A percentile compares a stretch with the other conserved stretches of the same genome.
These are phyloP conservation scores for Luffia ferchaultella DNA, from an alignment of 2,888 invertebrate genomes.

Conservation along the genomic window DNA sequence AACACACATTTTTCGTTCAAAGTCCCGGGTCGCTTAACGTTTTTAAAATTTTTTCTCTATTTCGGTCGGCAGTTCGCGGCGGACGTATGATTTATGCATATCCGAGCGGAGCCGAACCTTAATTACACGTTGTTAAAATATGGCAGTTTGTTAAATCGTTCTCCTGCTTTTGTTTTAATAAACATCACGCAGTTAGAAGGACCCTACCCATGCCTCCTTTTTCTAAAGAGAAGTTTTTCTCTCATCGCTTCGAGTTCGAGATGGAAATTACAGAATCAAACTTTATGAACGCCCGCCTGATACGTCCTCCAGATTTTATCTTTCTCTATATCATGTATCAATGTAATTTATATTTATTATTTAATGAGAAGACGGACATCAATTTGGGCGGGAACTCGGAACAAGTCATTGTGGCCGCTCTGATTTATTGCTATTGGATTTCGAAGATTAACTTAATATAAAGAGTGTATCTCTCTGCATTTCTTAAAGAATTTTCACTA, in stretches of 20 bases:
- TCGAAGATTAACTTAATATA: neutral
- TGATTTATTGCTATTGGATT: neutral
- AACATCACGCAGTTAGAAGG: conserved; percentile 31
- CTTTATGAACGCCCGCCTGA: neutral
- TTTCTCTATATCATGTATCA: neutral
- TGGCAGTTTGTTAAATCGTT: conserved; percentile 66
- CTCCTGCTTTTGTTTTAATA: conserved; percentile 57
- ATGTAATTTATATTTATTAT: neutral
- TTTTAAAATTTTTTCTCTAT: conserved; percentile 63
- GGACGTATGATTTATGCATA: conserved; percentile 65
- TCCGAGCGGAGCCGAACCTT: conserved; percentile 61
- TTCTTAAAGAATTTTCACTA: too few relatives aligned
- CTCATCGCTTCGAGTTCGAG: neutral
- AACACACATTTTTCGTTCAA: conserved; percentile 4
- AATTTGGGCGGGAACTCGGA: neutral
- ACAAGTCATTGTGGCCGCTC: neutral
- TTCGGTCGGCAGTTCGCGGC: conserved; percentile 63
- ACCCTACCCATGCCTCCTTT: neutral
- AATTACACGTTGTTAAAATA: conserved; percentile 67
- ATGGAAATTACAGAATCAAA: neutral
- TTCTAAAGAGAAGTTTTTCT: neutral
- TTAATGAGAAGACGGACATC: neutral
- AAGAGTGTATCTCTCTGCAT: too few relatives aligned
- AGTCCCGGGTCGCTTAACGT: conserved; percentile 38
- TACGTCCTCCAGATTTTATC: neutral